Percentiles rank a stretch among this genome's conserved stretches.
Conservation (phyloP, 1,140 invertebrate species). For the Globodera rostochiensis region DNA sequence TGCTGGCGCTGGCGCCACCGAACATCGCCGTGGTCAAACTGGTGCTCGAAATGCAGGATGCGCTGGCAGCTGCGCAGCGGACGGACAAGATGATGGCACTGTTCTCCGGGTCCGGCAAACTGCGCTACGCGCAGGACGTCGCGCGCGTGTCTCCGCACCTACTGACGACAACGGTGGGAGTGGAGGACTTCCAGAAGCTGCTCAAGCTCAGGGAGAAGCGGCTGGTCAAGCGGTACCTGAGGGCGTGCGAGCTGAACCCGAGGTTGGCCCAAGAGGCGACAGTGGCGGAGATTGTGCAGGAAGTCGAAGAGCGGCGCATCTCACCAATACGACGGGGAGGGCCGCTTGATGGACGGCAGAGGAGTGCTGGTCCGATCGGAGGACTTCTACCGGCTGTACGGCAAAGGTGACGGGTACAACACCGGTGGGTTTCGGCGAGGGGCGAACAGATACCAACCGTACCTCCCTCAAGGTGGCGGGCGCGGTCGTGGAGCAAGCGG, state of each 20-base stretch:
- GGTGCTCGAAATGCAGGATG: not conserved
- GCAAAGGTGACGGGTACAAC: too few species aligned
- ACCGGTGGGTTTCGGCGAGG: too few species aligned
- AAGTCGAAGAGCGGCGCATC: not conserved
- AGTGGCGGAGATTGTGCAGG: not conserved
- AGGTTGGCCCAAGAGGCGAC: slow-evolving; percentile 6
- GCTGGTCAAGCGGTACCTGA: not conserved
- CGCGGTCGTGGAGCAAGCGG: too few species aligned
- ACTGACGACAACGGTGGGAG: not conserved
- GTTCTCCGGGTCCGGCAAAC: not conserved
- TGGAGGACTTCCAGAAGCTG: not conserved
- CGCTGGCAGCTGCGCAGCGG: not conserved
- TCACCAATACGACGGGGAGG: not conserved
- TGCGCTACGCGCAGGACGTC: not conserved
- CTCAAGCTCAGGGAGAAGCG: not conserved
- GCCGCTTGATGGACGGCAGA: too few species aligned
- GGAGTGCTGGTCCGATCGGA: too few species aligned
- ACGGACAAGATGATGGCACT: not conserved
- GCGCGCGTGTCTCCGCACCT: not conserved
- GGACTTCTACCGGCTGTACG: too few species aligned
- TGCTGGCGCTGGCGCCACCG: slow-evolving; percentile 6
- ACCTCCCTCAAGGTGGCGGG: too few species aligned
- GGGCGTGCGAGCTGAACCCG: not conserved
- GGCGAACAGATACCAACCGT: too few species aligned
- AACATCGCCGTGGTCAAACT: slow-evolving; percentile 9